Evolutionary conservation across 2,888 invertebrate genomes (phyloP).

Genomic region (Drosophila ezoana): DNA sequence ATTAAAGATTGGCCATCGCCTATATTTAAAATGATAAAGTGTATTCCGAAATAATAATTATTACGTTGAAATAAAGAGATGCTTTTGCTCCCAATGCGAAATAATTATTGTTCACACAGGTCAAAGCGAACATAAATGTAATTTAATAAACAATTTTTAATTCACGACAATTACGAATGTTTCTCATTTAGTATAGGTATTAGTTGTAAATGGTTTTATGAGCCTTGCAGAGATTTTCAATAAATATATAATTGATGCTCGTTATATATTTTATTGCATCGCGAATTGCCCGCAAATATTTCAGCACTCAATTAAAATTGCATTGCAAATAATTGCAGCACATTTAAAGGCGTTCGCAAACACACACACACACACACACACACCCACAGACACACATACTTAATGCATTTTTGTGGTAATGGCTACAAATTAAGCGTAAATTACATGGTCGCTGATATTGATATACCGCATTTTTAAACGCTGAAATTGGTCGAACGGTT

Average conservation of each 20-base stretch:
- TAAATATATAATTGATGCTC: slow-evolving; percentile 50
- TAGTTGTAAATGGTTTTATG: slow-evolving; percentile 39
- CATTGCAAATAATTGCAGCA: slow-evolving; percentile 76
- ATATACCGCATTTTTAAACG: slow-evolving; percentile 59
- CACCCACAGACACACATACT: slow-evolving; percentile 28
- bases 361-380: slow-evolving; percentile 15
- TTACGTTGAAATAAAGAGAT: not conserved
- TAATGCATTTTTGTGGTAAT: slow-evolving; percentile 79
- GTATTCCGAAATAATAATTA: too few relatives aligned
- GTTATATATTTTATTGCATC: slow-evolving; percentile 44
- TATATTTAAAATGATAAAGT: too few relatives aligned
- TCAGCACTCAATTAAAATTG: slow-evolving; percentile 79
- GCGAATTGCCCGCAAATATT: slow-evolving; percentile 73
- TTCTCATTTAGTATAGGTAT: slow-evolving; percentile 3
- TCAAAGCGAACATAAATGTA: slow-evolving; percentile 2
- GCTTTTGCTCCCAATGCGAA: not conserved
- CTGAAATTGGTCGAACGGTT: slow-evolving; percentile 41
- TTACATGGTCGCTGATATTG: slow-evolving; percentile 71
- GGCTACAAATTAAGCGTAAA: slow-evolving; percentile 79
- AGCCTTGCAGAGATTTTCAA: slow-evolving; percentile 39
- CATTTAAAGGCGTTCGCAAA: slow-evolving; percentile 67
- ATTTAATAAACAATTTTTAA: slow-evolving; percentile 18
- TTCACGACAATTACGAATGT: not conserved
- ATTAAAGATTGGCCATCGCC: too few relatives aligned
- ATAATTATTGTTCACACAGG: not conserved